Conservation (phyloP, 2,888 invertebrate genomes). For the Drosophila phalerata region DNA sequence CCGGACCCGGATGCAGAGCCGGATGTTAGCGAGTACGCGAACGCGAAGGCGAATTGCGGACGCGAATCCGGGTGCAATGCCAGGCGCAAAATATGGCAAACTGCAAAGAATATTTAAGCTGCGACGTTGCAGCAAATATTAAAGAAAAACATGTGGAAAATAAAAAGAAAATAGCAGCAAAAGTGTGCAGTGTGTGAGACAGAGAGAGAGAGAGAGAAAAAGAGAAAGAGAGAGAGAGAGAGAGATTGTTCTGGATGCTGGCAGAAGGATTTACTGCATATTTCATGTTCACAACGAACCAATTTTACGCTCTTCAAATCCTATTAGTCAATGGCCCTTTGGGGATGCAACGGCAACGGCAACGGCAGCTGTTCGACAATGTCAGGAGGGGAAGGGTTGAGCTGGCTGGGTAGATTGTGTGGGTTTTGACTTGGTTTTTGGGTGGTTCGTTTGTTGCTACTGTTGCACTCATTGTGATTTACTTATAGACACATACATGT, state of each 20-base stretch:
- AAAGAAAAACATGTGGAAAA: conserved; percentile 74
- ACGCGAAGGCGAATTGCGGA: conserved; percentile 20
- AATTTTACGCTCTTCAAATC: conserved; percentile 86
- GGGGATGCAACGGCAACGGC: conserved; percentile 69
- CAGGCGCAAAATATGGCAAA: conserved; percentile 61
- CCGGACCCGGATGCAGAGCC: conserved; percentile 27
- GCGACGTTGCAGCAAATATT: conserved; percentile 76
- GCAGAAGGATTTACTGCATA: conserved; percentile 86
- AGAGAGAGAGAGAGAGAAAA: too few species aligned
- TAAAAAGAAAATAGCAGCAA: conserved; percentile 35
- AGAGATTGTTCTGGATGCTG: conserved; percentile 58
- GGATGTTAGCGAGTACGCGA: conserved; percentile 29
- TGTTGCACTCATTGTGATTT: conserved; percentile 74
- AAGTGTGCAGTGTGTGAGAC: not conserved
- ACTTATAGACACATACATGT: conserved; percentile 52
- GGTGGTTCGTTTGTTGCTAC: conserved; percentile 42
- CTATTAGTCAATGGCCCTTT: conserved; percentile 85
- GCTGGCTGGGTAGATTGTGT: conserved; percentile 6
- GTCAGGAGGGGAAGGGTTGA: conserved; percentile 73
- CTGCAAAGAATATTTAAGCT: conserved; percentile 77
- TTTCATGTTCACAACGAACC: conserved; percentile 86
- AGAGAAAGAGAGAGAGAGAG: not conserved
- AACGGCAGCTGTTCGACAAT: conserved; percentile 73
- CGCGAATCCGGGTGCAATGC: conserved; percentile 44
- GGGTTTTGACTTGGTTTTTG: conserved; percentile 5